Base-by-base conservation (phyloP, 2,113 vertebrate genomes). In the Nicator chloris region DNA sequence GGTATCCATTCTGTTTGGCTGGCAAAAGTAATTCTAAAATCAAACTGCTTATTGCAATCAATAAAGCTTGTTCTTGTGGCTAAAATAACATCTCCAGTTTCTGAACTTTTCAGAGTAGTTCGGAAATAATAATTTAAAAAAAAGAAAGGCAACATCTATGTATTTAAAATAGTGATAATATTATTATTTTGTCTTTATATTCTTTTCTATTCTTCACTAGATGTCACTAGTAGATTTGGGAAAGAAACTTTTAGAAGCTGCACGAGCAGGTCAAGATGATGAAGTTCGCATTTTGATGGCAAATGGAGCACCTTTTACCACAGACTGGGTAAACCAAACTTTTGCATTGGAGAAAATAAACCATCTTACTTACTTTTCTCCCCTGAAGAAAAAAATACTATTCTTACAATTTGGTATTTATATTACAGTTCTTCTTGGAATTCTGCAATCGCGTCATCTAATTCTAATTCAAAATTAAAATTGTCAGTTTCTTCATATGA, bases 201-300 rank as follows among this genome's bases (percentile, higher is more conserved):
- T 86, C 44, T 92, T 97, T 93, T 80, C 69, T 95, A 91, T 93
- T 42, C 95, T 97, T 97, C 60, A 93, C 93, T 97, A 98, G 98
- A 98, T 98, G 98, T 98, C 98, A 98, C 97, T 98, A 97, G 98
- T 98, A 98, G 98, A 98, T 96, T 98, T 98, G 98, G 98, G 98
- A 93, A 99, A 99, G 98, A 99, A 99, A 97, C 98, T 99, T 97
- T 97, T 99, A 97, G 98, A 99, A 97, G 98, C 98, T 65, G 98
- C 98, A 64, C 98, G 98, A 77, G 98, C 98, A 85, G 98, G 98
- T 88, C 98, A 98, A 97, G 98, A 99, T 96, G 98, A 99, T 4
- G 98, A 99, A 97, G 98, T 99, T 93, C 98, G 98, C 57, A 98
- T 99, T 97, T 98, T 99, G 96, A 99, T 99, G 98, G 98, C 98